Percentiles rank a stretch among this genome's conserved stretches.
Conservation (phyloP, 1,140 invertebrate species). For the Metopolophium dirhodum region DNA sequence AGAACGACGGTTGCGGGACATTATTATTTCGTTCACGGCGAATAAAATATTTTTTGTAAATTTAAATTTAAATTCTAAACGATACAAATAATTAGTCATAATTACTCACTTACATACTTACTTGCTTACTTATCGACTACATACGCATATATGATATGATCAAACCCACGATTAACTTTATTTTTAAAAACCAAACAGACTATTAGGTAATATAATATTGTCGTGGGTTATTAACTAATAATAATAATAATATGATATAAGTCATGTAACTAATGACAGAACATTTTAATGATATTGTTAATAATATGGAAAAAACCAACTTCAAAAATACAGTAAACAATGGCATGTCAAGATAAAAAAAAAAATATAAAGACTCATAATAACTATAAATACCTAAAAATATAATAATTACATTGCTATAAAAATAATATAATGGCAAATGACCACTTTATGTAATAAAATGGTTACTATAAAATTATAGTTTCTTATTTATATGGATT, state of each 20-base stretch:
- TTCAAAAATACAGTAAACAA: neutral
- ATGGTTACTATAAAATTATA: neutral
- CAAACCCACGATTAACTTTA: neutral
- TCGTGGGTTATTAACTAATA: neutral
- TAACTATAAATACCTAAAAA: neutral
- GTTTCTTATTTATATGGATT: neutral
- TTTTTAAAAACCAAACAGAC: neutral
- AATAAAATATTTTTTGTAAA: neutral
- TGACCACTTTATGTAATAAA: neutral
- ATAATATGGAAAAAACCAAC: neutral
- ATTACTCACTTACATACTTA: neutral
- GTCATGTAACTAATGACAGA: neutral
- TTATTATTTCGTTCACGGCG: conserved; percentile 15
- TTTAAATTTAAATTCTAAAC: neutral
- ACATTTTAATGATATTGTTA: neutral
- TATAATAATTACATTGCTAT: neutral
- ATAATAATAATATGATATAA: no score
- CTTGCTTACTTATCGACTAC: neutral
- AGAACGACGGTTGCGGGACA: neutral
- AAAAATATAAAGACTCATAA: neutral
- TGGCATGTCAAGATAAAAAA: neutral
- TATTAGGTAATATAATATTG: neutral
- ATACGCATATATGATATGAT: neutral
- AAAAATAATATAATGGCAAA: neutral
- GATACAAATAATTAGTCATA: neutral